phyloP scores from a whole-genome alignment of 2,113 vertebrate species.

The Etheostoma cragini region DNA sequence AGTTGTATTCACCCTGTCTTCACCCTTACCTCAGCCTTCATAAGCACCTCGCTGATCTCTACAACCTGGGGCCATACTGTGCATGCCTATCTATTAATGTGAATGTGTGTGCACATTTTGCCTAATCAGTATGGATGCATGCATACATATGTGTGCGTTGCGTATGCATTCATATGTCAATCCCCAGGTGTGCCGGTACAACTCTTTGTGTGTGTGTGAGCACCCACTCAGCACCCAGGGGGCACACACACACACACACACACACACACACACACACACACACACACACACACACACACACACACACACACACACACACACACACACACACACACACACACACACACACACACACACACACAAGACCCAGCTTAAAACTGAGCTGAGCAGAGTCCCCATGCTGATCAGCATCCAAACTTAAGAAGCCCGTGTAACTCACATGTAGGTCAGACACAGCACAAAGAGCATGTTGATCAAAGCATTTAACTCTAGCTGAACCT shows the following conservation, averaged over 20 bases:
- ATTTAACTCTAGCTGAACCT: slow-evolving; percentile 70
- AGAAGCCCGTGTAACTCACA: slow-evolving; percentile 40
- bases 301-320: too few species aligned
- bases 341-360: slow-evolving; percentile 1
- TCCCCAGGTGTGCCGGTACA: slow-evolving; percentile 35
- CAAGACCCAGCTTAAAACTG: slow-evolving; percentile 38
- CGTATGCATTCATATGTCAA: slow-evolving; percentile 28
- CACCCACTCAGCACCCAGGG: slow-evolving; percentile 43
- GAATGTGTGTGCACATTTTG: background rate
- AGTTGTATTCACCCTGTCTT: slow-evolving; percentile 43
- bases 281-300: too few species aligned
- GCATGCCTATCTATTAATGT: slow-evolving; percentile 17
- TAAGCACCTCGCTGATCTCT: slow-evolving; percentile 58
- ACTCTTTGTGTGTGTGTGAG: slow-evolving; percentile 52
- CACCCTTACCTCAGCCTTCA: slow-evolving; percentile 56
- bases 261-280: background rate
- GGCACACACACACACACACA: background rate
- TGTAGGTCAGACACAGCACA: slow-evolving; percentile 42
- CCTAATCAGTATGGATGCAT: background rate
- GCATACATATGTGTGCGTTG: background rate
- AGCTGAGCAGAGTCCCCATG: slow-evolving; percentile 18
- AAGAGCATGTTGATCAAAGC: slow-evolving; percentile 68
- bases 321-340: too few species aligned
- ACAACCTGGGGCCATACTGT: slow-evolving; percentile 47
- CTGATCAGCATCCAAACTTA: slow-evolving; percentile 34